These are phyloP conservation scores for Lates japonicus DNA, from an alignment of 2,797 vertebrate genomes.

Conservation along the genomic window DNA sequence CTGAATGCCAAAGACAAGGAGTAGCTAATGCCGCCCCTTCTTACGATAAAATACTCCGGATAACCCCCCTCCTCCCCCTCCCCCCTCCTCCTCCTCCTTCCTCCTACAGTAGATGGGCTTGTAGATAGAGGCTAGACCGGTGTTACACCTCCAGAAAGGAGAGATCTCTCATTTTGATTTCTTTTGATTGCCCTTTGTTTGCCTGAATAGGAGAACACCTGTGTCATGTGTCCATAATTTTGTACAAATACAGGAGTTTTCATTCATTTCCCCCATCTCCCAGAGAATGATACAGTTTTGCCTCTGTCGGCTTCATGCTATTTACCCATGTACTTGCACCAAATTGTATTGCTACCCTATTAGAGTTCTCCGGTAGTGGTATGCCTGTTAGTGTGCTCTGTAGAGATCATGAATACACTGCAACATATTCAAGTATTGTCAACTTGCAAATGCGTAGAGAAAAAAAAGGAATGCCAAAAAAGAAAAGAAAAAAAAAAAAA, in stretches of 20 bases:
- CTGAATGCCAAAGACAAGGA: constrained; percentile 96
- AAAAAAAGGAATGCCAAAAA: constrained; percentile 82
- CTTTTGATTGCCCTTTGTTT: constrained; percentile 91
- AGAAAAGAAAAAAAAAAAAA: constrained; percentile 56
- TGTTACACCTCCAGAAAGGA: constrained; percentile 79
- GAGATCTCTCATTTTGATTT: constrained; percentile 82
- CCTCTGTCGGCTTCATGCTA: constrained; percentile 90
- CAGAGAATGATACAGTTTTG: constrained; percentile 94
- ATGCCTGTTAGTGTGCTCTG: constrained; percentile 94
- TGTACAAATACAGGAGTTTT: constrained; percentile 88
- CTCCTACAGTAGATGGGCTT: constrained; percentile 80
- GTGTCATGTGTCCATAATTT: constrained; percentile 89
- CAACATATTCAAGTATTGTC: constrained; percentile 97
- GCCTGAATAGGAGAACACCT: constrained; percentile 93
- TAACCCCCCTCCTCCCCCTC: constrained; percentile 46
- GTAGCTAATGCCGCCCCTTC: constrained; percentile 92
- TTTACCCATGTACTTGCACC: constrained; percentile 93
- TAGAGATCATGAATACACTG: constrained; percentile 91
- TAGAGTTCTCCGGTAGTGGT: constrained; percentile 91
- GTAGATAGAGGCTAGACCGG: constrained; percentile 81
- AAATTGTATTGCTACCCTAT: constrained; percentile 93
- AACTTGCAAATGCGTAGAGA: constrained; percentile 97
- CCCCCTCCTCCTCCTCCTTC: constrained; percentile 67
- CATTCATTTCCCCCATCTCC: constrained; percentile 86
- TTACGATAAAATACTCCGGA: constrained; percentile 92